These are phyloP conservation scores for Sphaerodactylus townsendi DNA, from an alignment of 2,113 vertebrate species.

Conservation along the genomic window DNA sequence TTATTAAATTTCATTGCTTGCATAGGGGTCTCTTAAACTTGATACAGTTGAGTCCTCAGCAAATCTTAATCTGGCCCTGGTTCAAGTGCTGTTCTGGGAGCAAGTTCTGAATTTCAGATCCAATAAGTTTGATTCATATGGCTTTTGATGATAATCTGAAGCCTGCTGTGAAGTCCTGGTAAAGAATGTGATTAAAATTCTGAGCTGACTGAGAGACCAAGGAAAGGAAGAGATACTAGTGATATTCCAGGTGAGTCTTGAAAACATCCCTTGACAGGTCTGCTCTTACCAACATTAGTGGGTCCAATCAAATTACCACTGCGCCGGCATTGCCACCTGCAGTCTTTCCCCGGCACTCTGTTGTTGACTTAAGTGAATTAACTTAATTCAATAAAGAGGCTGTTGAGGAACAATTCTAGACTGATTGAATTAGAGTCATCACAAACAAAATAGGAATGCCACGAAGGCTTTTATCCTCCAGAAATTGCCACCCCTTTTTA, in stretches of 20 bases:
- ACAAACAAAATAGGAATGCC: neutral
- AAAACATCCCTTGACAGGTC: neutral
- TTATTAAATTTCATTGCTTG: no score
- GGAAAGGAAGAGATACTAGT: neutral
- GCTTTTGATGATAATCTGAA: neutral
- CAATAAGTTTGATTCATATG: neutral
- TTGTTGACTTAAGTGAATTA: neutral
- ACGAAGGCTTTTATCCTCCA: neutral
- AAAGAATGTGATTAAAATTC: neutral
- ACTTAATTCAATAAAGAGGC: neutral
- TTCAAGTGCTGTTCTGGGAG: no score
- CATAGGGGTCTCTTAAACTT: no score
- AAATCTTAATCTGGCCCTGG: no score
- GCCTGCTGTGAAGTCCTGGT: no score
- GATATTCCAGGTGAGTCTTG: neutral
- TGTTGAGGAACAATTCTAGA: neutral
- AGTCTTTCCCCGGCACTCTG: neutral
- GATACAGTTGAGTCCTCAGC: no score
- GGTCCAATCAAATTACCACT: neutral
- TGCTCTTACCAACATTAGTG: neutral
- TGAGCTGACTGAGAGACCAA: no score
- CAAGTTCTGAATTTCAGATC: neutral
- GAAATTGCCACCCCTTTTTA: neutral
- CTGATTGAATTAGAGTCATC: neutral
- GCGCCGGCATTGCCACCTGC: neutral